Evolutionary conservation across 2,113 vertebrate species (phyloP).

Genomic region (Hiodon alosoides): DNA sequence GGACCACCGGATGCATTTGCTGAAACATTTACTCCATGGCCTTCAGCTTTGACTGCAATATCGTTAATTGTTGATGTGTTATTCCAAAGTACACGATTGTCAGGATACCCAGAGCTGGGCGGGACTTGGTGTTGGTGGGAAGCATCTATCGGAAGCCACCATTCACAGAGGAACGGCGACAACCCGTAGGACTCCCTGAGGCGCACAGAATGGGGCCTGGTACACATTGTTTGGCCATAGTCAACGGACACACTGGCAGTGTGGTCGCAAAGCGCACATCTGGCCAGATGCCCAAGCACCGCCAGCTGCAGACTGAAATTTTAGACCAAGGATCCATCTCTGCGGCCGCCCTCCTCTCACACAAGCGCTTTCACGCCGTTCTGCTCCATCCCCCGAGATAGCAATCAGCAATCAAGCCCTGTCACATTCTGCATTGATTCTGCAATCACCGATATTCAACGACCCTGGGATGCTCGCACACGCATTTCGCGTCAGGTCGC

Average conservation of each 20-base stretch:
- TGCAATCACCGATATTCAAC: slow-evolving; percentile 16
- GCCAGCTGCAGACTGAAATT: not conserved
- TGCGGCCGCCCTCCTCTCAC: not conserved
- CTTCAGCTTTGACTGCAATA: not conserved
- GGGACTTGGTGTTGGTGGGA: too few species aligned
- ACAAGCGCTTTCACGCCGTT: not conserved
- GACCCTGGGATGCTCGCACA: not conserved
- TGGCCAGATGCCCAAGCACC: too few species aligned
- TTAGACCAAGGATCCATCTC: not conserved
- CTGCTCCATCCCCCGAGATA: not conserved
- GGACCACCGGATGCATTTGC: not conserved
- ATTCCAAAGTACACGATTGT: too few species aligned
- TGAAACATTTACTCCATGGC: slow-evolving; percentile 13
- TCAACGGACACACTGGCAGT: too few species aligned
- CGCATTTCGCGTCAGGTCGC: not conserved
- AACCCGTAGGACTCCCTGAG: not conserved
- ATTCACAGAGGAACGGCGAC: too few species aligned
- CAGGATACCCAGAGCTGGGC: too few species aligned
- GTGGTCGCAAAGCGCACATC: too few species aligned
- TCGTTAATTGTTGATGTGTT: not conserved
- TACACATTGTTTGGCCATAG: too few species aligned
- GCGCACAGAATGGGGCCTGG: not conserved
- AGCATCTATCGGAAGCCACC: too few species aligned
- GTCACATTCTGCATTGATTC: slow-evolving; percentile 7
- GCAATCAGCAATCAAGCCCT: slow-evolving; percentile 20